Base-by-base conservation (phyloP, 2,797 vertebrate species). In the Sebastes diploproa region DNA sequence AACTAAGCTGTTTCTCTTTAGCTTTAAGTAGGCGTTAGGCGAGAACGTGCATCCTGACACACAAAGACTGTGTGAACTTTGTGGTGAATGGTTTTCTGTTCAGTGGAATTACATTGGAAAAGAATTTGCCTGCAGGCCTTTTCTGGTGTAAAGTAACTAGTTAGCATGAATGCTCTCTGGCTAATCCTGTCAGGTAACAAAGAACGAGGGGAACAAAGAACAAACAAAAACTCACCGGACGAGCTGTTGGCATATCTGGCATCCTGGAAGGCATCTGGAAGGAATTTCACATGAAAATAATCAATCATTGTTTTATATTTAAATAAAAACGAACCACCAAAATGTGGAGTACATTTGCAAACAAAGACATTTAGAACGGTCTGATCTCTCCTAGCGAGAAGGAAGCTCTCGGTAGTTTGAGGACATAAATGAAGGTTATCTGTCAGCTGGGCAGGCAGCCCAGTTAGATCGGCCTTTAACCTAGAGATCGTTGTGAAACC, bases 181-280 rank as follows among this genome's bases (percentile, higher is more conserved):
- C 23, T 74, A 36, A 84, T 82, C 77, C 73, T 61, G 14, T 69
- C 52, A 32, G 27, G 63, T 72, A 56, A 84, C 27, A 72, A 38
- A 71, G 58, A 81, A 46, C 2, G 5, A 73, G 69, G 22, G 16
- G 14, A 78, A 78, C 36, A 77, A 76, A 66, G 52, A 78, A n/a
- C 10, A 61, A 76, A 79, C 4, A 61, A 80, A 64, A 22, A 95
- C 95, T 95, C 90, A 99, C 98, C 98, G 97, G 93, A 99, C 97
- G 63, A 99, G 97, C 86, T 99, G 98, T 92, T 99, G 98, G 93
- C 98, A 99, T 91, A 99, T 99, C 86, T 99, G 98, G 94, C 98
- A 99, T 98, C 98, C 98, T 97, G 98, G 98, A 96, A 99, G 98
- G 94, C 98, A 99, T 96, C 98, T 99, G 90, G 36, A 91, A 91